Percentiles rank a stretch among this genome's conserved stretches.
Evolutionary conservation across 2,888 invertebrate genomes (phyloP).

Genomic region (Lasioglossum marginatum): DNA sequence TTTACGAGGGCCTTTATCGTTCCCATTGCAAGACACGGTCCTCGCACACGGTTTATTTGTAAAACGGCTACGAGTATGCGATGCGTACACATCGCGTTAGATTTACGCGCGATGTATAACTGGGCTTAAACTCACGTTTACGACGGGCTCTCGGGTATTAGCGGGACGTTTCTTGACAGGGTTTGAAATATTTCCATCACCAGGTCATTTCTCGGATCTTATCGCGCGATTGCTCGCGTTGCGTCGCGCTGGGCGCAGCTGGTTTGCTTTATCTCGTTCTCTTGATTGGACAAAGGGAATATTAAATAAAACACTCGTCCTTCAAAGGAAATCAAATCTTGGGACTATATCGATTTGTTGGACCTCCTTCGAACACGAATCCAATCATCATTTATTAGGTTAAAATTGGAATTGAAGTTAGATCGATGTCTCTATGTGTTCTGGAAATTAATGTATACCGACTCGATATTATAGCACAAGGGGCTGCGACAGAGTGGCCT

Average conservation of each 20-base stretch:
- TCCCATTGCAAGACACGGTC: not conserved
- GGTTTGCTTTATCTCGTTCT: not conserved
- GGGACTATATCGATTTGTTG: not conserved
- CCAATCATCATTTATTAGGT: not conserved
- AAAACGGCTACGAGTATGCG: conserved; percentile 14
- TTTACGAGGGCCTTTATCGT: conserved; percentile 23
- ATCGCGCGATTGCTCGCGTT: not conserved
- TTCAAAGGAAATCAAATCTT: not conserved
- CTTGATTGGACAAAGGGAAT: not conserved
- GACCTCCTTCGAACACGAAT: not conserved
- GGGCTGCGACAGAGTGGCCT: not conserved
- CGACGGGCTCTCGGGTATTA: not conserved
- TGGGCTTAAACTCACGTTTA: not conserved
- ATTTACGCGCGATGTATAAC: conserved; percentile 7
- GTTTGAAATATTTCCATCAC: not conserved
- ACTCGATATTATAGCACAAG: not conserved
- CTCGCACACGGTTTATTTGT: conserved; percentile 8
- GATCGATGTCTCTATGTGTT: not conserved
- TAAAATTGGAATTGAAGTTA: not conserved
- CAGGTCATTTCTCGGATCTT: not conserved
- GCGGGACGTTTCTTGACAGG: not conserved
- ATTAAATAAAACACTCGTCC: not conserved
- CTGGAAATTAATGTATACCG: not conserved
- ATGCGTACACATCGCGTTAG: not conserved
- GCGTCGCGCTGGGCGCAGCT: not conserved